Base-by-base conservation (phyloP, 2,113 vertebrate species). In the Phrynosoma blainvillii region DNA sequence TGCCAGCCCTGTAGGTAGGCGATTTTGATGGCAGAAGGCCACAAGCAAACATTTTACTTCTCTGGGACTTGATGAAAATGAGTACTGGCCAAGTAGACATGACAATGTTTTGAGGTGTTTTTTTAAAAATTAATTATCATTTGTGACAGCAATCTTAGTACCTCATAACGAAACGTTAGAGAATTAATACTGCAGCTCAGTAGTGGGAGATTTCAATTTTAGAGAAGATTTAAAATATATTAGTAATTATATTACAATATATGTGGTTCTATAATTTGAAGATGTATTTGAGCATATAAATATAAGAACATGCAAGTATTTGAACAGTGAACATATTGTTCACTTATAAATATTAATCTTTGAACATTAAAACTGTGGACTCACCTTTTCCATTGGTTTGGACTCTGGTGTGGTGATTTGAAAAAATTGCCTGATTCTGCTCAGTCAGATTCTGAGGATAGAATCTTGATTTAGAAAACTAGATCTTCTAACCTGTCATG, bases 121-220 rank as follows among this genome's bases (percentile, higher is more conserved):
- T 66, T 2, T 75, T 40, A 6, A 36, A 36, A 36, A 36, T 36
- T 36, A 36, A 36, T 88, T 82, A 68, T 82, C n/a, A 16, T 3
- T 70, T 8, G 10, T 66, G 1, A 1, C 77, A 62, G 32, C 36
- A 2, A 1, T 56, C 27, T 30, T 21, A 59, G 25, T 56, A 70
- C 42, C 40, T 68, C 78, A 2, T 25, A 7, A 23, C 2, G 32
- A 20, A n/a, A 59, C 42, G 6, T 23, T 12, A 11, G 40, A 73
- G 56, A 32, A 5, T 62, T 0, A 0, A 6, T 1, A 2, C 36
- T 4, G 0, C 0, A 21, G 77, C 54, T 56, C 81, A 59, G n/a
- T 1, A 40, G 1, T 0, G 77, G 85, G 65, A 62, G n/a, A 80
- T 62, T 32, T 56, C 52, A n/a, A n/a, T 32, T 80, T 8, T 80